These are phyloP conservation scores for Eupithecia pulchellata DNA, from an alignment of 2,888 invertebrate species.

Conservation along the genomic window DNA sequence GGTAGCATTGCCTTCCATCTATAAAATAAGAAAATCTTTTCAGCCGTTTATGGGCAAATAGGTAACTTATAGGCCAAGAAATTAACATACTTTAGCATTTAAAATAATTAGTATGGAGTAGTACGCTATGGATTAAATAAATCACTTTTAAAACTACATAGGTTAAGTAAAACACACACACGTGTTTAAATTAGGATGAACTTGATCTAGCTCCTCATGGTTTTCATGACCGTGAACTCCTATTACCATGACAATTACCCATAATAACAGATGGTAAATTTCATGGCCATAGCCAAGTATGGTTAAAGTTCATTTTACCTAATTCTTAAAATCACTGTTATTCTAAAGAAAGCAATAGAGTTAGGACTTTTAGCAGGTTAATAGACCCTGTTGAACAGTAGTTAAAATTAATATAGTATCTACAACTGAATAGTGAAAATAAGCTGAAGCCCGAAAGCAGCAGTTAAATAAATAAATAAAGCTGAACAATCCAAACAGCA, in stretches of 20 bases:
- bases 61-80: background rate
- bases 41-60: background rate
- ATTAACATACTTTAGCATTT: background rate
- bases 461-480: too few species aligned
- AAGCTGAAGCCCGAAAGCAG: too few species aligned
- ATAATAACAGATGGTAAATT: background rate
- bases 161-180: background rate
- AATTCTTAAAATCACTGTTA: background rate
- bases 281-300: background rate
- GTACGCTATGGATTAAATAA: background rate
- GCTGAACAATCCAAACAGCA: too few species aligned
- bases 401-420: too few species aligned
- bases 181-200: background rate
- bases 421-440: too few species aligned
- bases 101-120: too few species aligned
- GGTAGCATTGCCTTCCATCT: too few species aligned
- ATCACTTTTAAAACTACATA: background rate
- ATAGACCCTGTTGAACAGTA: too few species aligned
- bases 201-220: background rate
- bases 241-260: background rate
- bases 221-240: background rate
- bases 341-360: background rate
- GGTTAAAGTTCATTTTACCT: too few species aligned
- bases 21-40: too few species aligned
- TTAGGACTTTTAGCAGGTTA: too few species aligned